These are phyloP conservation scores for Poeciliopsis presidionis DNA, from an alignment of 2,797 vertebrate genomes.

Conservation along the genomic window DNA sequence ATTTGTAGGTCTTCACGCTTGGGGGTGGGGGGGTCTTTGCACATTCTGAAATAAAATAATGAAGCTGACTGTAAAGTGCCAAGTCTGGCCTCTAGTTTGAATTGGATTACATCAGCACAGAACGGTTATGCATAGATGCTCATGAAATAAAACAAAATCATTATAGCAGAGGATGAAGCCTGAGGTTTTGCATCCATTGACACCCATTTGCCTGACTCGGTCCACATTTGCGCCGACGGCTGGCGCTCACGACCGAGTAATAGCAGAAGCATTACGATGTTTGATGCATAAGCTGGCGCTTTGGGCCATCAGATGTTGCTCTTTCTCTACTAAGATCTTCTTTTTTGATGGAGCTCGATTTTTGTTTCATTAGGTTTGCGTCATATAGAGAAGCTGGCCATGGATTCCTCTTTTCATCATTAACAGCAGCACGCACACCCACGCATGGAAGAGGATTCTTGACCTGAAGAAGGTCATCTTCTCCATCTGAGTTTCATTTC, in stretches of 20 bases:
- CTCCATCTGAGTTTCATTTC: slow-evolving; percentile 1
- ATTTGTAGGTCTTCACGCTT: slow-evolving; percentile 9
- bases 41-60: neutral
- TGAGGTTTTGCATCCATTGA: slow-evolving; percentile 4
- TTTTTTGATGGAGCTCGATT: neutral
- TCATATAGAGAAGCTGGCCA: neutral
- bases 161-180: slow-evolving; percentile 2
- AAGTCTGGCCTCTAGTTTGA: neutral
- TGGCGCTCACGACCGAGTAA: neutral
- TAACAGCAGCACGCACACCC: slow-evolving; percentile 2
- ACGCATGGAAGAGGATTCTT: neutral
- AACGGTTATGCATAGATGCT: neutral
- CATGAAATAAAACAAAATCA: slow-evolving; percentile 8
- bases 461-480: slow-evolving; percentile 14
- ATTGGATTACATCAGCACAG: neutral
- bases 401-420: slow-evolving; percentile 17
- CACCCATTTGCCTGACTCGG: slow-evolving; percentile 1
- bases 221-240: slow-evolving; percentile 8
- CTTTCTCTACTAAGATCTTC: neutral
- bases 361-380: slow-evolving; percentile 20
- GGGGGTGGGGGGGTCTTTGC: neutral
- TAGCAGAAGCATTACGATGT: neutral
- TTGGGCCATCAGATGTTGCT: slow-evolving; percentile 12
- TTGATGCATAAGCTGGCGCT: slow-evolving; percentile 7
- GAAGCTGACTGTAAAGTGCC: slow-evolving; percentile 6